Evolutionary conservation across 2,113 vertebrate genomes (phyloP).

Genomic region (Bothrops jararaca): DNA sequence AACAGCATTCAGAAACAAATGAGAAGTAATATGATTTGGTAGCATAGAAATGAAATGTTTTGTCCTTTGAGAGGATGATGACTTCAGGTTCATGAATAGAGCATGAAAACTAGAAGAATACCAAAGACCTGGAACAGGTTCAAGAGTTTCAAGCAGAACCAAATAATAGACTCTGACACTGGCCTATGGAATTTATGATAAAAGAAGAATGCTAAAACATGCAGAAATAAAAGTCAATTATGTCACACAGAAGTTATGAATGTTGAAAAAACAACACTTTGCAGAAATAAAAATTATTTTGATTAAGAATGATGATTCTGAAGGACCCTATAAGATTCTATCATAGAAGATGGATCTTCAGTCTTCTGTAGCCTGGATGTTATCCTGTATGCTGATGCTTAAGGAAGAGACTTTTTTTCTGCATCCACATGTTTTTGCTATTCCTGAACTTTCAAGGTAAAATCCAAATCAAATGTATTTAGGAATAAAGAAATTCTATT

Average conservation of each 20-base stretch:
- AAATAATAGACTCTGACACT: background rate
- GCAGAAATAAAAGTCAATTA: background rate
- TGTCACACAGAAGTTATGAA: background rate
- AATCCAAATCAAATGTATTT: background rate
- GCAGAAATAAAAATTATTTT: background rate
- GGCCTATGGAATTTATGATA: background rate
- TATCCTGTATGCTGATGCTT: background rate
- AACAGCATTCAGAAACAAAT: background rate
- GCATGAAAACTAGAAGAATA: background rate
- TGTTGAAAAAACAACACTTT: background rate
- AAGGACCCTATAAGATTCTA: background rate
- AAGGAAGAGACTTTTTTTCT: background rate
- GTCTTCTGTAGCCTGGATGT: background rate
- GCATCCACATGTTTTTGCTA: background rate
- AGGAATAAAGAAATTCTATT: background rate
- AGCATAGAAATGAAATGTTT: background rate
- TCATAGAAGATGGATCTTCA: background rate
- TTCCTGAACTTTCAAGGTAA: background rate
- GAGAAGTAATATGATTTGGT: background rate
- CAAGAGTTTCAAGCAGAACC: rapidly evolving
- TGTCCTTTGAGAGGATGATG: background rate
- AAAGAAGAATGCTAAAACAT: background rate
- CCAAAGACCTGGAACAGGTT: background rate
- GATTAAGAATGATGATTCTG: background rate
- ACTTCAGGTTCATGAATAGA: background rate